Conservation (phyloP, 2,888 invertebrate species). For the Pterostichus madidus region DNA sequence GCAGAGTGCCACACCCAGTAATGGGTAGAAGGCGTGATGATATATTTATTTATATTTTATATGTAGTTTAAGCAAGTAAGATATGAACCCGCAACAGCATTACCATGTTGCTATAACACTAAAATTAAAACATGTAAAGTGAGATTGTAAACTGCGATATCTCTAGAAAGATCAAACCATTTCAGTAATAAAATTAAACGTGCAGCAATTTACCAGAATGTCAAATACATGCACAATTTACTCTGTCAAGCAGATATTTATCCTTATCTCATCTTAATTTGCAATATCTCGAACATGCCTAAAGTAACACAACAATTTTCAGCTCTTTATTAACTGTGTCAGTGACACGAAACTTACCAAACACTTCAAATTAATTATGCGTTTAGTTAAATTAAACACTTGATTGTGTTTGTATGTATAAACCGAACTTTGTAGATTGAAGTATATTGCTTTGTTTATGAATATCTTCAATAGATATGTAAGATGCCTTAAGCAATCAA, state of each 20-base stretch:
- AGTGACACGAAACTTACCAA: constrained; percentile 24
- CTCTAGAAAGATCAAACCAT: background rate
- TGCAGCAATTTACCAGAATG: background rate
- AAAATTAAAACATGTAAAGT: too few relatives aligned
- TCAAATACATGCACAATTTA: constrained; percentile 15
- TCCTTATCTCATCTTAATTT: constrained; percentile 11
- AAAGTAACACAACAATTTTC: background rate
- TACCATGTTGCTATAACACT: too few relatives aligned
- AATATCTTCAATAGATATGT: background rate
- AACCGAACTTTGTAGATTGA: background rate
- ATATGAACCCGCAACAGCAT: too few relatives aligned
- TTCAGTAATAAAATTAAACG: background rate
- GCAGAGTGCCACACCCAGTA: too few relatives aligned
- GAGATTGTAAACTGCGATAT: too few relatives aligned
- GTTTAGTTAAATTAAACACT: constrained; percentile 11
- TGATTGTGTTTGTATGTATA: background rate
- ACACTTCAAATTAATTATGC: constrained; percentile 11
- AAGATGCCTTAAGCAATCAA: background rate
- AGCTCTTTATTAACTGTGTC: constrained; percentile 21
- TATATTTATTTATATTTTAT: too few relatives aligned
- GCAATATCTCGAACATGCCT: background rate
- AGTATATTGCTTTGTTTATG: background rate
- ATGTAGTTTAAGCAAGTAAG: too few relatives aligned
- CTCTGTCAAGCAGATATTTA: constrained; percentile 12
- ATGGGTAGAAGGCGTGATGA: too few relatives aligned